Evolutionary conservation across 2,113 vertebrate species (phyloP).

Genomic region (Notiomystis cincta): DNA sequence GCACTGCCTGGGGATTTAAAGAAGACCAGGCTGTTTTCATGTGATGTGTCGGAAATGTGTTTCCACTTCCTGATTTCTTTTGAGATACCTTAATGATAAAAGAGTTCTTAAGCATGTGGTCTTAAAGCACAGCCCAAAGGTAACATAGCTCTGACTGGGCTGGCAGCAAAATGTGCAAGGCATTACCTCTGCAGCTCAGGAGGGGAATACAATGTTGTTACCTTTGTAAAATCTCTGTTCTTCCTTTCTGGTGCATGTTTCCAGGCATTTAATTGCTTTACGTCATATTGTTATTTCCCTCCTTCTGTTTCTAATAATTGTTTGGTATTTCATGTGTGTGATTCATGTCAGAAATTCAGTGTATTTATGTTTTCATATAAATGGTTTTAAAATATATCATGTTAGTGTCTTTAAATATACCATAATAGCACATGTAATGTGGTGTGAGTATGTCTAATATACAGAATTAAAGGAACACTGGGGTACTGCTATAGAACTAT

Average conservation of each 20-base stretch:
- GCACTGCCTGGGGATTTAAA: constrained; percentile 7
- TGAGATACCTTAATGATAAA: background rate
- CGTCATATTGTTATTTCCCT: background rate
- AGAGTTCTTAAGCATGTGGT: background rate
- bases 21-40: constrained; percentile 13
- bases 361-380: background rate
- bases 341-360: background rate
- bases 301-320: background rate
- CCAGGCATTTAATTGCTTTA: background rate
- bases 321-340: background rate
- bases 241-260: background rate
- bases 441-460: background rate
- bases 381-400: background rate
- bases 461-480: background rate
- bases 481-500: background rate
- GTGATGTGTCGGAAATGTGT: constrained; percentile 18
- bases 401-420: background rate
- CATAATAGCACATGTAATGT: background rate
- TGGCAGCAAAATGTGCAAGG: background rate
- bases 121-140: background rate
- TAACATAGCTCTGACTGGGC: background rate
- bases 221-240: background rate
- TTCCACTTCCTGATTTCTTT: constrained; percentile 34
- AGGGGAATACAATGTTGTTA: background rate
- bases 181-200: background rate